Conservation (phyloP, 2,888 invertebrate species). For the Phorcus lineatus region DNA sequence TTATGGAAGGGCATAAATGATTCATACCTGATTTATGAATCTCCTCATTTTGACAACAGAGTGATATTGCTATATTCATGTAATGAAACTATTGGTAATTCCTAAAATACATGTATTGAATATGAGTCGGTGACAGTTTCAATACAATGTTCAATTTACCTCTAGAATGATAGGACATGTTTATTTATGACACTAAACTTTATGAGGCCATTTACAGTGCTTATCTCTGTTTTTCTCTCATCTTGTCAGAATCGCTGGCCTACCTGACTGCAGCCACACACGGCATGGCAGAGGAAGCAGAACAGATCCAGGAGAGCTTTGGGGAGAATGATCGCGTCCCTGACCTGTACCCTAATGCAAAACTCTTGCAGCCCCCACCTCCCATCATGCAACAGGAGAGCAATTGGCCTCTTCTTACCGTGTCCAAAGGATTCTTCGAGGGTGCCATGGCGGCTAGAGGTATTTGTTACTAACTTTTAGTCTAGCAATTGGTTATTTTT, state of each 20-base stretch:
- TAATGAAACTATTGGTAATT: no score
- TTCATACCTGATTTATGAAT: background rate
- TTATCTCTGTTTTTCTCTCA: no score
- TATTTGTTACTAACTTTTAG: background rate
- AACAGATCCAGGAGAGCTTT: constrained; percentile 78
- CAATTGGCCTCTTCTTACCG: constrained; percentile 97
- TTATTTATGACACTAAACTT: no score
- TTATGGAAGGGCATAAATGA: background rate
- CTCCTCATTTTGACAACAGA: no score
- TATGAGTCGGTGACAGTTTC: no score
- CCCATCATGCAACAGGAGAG: constrained; percentile 92
- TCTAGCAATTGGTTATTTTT: no score
- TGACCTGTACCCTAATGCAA: constrained; percentile 85
- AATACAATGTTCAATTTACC: no score
- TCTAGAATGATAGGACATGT: no score
- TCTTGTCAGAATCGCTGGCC: constrained; percentile 81
- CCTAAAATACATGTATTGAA: no score
- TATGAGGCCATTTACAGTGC: no score
- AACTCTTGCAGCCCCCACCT: constrained; percentile 88
- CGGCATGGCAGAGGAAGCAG: constrained; percentile 88
- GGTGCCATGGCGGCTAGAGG: constrained; percentile 76
- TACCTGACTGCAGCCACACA: constrained; percentile 96
- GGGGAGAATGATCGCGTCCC: constrained; percentile 82
- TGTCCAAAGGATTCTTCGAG: constrained; percentile 83
- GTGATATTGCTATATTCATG: no score